These are phyloP conservation scores for Standfussiana lucernea DNA, from an alignment of 2,888 invertebrate genomes.

Conservation along the genomic window DNA sequence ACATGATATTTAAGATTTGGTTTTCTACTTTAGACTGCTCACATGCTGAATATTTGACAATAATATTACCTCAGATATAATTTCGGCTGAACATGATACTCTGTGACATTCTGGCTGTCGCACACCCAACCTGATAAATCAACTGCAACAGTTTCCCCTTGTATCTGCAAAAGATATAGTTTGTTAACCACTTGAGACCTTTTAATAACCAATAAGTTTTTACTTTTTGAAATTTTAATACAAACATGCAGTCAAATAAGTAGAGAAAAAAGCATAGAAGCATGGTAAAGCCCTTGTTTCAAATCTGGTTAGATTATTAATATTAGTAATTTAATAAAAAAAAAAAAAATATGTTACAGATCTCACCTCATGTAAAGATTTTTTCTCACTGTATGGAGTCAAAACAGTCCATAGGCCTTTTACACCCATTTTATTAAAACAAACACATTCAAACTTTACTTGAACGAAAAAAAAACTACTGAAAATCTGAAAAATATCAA, in stretches of 20 bases:
- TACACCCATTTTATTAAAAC: conserved; percentile 93
- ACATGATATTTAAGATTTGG: neutral
- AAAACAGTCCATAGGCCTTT: conserved; percentile 96
- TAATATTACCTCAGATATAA: conserved; percentile 94
- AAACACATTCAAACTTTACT: neutral
- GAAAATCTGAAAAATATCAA: conserved; percentile 7
- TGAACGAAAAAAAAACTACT: neutral
- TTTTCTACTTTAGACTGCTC: neutral
- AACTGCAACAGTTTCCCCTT: conserved; percentile 95
- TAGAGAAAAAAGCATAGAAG: neutral
- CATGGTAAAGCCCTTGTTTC: too few relatives aligned
- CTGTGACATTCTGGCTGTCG: conserved; percentile 95
- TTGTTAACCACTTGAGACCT: neutral
- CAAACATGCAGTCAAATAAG: neutral
- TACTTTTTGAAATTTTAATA: neutral
- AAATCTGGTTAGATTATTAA: neutral
- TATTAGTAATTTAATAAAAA: neutral
- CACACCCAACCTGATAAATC: conserved; percentile 98
- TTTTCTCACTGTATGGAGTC: conserved; percentile 94
- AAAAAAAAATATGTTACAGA: neutral
- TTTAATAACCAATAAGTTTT: neutral
- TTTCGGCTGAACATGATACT: conserved; percentile 93
- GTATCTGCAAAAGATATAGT: conserved; percentile 77
- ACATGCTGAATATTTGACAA: neutral
- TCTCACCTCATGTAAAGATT: conserved; percentile 93